phyloP scores from a whole-genome alignment of 2,113 vertebrate genomes.

The Euleptes europaea region DNA sequence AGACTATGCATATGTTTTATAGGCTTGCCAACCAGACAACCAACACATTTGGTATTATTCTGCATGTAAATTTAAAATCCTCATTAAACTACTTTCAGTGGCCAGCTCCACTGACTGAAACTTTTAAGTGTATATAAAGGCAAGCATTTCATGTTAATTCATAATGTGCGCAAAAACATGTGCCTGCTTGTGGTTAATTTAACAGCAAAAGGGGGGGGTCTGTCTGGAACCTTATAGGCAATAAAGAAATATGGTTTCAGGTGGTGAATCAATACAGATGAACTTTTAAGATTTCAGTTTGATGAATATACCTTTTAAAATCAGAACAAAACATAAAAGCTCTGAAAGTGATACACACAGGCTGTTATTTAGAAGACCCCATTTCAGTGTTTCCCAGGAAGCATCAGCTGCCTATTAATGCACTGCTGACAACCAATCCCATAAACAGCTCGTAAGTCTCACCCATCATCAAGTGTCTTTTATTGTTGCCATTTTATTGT shows the following conservation, averaged over 20 bases:
- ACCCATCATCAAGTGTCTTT: background rate
- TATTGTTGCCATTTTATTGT: background rate
- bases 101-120: background rate
- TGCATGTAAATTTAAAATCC: background rate
- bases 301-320: background rate
- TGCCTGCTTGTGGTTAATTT: background rate
- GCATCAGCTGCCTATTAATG: background rate
- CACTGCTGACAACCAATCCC: background rate
- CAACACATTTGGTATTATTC: background rate
- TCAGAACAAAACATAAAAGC: background rate
- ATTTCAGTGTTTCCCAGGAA: background rate
- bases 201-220: background rate
- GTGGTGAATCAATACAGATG: conserved; percentile 5
- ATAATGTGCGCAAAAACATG: background rate
- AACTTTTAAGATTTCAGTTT: background rate
- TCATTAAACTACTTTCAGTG: background rate
- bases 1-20: too few relatives aligned
- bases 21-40: background rate
- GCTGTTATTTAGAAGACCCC: background rate
- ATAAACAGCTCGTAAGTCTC: background rate
- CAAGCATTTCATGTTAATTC: background rate
- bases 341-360: background rate
- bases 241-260: background rate
- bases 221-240: background rate
- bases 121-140: background rate